A percentile compares a stretch with the other conserved stretches of the same genome.
Evolutionary conservation across 2,797 vertebrate genomes (phyloP).

Genomic region (Enteromius afrohamiltoni): DNA sequence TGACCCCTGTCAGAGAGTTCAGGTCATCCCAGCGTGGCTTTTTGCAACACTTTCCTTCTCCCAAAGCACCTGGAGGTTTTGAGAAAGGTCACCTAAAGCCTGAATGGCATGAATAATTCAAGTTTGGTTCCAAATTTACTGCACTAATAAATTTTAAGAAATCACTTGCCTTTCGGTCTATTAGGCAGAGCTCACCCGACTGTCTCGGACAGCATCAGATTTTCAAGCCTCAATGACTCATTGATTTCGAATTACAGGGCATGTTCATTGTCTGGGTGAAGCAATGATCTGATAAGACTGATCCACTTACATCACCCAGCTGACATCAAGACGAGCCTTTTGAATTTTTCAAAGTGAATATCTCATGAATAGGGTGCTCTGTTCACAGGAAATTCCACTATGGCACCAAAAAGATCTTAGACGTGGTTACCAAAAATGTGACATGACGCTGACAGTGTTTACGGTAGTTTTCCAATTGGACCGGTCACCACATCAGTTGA

Average conservation of each 20-base stretch:
- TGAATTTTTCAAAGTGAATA: constrained; percentile 73
- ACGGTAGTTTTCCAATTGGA: constrained; percentile 13
- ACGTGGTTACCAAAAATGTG: constrained; percentile 27
- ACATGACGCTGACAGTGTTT: constrained; percentile 35
- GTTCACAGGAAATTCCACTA: constrained; percentile 75
- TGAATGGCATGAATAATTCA: constrained; percentile 16
- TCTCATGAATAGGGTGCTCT: constrained; percentile 75
- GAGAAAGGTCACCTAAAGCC: constrained; percentile 22
- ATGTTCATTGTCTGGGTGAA: constrained; percentile 46
- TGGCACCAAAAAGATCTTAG: constrained; percentile 49
- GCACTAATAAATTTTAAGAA: constrained; percentile 22
- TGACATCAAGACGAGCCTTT: constrained; percentile 55
- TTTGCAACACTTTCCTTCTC: constrained; percentile 25
- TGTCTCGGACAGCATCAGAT: constrained; percentile 67
- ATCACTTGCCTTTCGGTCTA: neutral
- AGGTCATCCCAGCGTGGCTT: constrained; percentile 24
- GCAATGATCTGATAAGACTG: constrained; percentile 60
- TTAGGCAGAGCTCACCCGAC: constrained; percentile 17
- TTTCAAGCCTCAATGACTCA: constrained; percentile 63
- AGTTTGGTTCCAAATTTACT: neutral
- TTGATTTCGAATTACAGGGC: constrained; percentile 55
- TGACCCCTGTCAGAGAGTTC: constrained; percentile 32
- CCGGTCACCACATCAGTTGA: constrained; percentile 14
- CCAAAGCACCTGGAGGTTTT: neutral
- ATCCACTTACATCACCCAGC: constrained; percentile 55